These are phyloP conservation scores for Laspeyria flexula DNA, from an alignment of 2,888 invertebrate genomes.

Conservation along the genomic window DNA sequence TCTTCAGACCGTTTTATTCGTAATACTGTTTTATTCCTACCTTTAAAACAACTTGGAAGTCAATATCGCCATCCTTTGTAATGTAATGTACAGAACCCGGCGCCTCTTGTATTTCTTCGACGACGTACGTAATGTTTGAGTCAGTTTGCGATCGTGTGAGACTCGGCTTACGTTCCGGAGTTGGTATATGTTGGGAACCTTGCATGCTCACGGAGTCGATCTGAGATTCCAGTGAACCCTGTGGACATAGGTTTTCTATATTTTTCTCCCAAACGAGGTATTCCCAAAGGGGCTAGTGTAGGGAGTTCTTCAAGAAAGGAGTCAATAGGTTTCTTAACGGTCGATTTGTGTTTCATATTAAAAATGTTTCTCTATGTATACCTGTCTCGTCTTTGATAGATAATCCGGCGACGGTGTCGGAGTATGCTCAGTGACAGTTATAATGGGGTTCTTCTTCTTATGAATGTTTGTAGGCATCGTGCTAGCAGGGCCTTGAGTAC, in stretches of 20 bases:
- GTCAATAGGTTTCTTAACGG: no score
- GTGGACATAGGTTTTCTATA: constrained; percentile 4
- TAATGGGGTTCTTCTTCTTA: constrained; percentile 96
- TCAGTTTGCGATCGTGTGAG: constrained; percentile 95
- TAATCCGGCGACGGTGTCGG: constrained; percentile 96
- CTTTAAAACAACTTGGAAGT: constrained; percentile 94
- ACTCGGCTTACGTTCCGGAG: constrained; percentile 89
- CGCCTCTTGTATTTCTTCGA: constrained; percentile 95
- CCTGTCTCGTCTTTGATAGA: constrained; percentile 88
- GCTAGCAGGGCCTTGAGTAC: constrained; percentile 82
- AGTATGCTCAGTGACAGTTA: constrained; percentile 98
- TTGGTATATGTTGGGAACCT: constrained; percentile 83
- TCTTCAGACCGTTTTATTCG: no score
- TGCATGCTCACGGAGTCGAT: constrained; percentile 90
- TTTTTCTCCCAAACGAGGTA: no score
- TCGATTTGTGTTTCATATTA: no score
- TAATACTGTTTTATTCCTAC: no score
- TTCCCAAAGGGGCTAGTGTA: no score
- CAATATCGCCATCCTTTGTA: constrained; percentile 97
- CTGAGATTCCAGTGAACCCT: constrained; percentile 95
- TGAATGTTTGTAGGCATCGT: constrained; percentile 80
- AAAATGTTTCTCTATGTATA: constrained; percentile 41
- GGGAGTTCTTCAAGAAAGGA: no score
- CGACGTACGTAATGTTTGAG: constrained; percentile 95
- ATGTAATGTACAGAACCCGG: constrained; percentile 96